These are phyloP conservation scores for Vidua macroura DNA, from an alignment of 2,113 vertebrate species.

Conservation along the genomic window DNA sequence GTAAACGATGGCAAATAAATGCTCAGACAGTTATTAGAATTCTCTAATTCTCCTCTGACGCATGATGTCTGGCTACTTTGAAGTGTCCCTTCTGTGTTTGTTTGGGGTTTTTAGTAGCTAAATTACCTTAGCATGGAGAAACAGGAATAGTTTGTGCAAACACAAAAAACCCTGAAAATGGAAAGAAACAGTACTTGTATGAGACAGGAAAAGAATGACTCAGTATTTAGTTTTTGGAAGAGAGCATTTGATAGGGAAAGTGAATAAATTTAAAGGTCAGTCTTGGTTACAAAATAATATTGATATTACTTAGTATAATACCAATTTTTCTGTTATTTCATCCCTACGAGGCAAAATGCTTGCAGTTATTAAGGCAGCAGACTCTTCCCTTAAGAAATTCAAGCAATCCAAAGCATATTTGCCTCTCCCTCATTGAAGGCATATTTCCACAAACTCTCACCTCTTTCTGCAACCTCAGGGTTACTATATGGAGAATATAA, in stretches of 20 bases:
- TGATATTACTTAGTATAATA: background rate
- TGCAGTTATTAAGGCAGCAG: background rate
- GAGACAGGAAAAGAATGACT: constrained; percentile 3
- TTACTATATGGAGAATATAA: constrained; percentile 17
- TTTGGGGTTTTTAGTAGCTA: background rate
- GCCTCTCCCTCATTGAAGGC: background rate
- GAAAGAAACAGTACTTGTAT: background rate
- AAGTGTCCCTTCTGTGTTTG: background rate
- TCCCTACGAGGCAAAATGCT: background rate
- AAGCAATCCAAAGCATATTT: background rate
- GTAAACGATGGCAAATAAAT: background rate
- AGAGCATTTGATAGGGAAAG: constrained; percentile 31
- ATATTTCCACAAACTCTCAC: background rate
- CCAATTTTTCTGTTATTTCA: background rate
- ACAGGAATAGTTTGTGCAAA: background rate
- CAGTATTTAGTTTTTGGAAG: constrained; percentile 27
- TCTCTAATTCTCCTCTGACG: background rate
- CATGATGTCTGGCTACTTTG: background rate
- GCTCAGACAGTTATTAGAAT: background rate
- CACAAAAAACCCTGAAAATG: background rate
- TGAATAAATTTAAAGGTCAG: background rate
- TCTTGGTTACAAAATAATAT: background rate
- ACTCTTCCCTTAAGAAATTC: background rate
- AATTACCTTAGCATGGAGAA: background rate
- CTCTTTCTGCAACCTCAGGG: background rate